These are phyloP conservation scores for Pheosia tremula DNA, from an alignment of 2,888 invertebrate genomes.

Conservation along the genomic window DNA sequence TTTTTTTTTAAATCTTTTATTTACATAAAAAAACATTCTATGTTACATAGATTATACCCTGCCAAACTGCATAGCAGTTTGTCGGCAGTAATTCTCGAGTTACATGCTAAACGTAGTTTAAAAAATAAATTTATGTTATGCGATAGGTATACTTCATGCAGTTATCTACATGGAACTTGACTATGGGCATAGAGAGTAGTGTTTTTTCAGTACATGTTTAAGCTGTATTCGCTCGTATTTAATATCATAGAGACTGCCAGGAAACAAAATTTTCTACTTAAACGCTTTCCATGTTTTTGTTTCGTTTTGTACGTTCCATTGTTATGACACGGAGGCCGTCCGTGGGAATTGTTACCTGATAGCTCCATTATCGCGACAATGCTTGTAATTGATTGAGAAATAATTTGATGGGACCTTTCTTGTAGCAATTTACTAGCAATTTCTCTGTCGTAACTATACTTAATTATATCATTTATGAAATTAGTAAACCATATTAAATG, in stretches of 20 bases:
- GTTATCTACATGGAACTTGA: too few species aligned
- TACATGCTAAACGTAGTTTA: too few species aligned
- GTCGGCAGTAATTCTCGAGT: too few species aligned
- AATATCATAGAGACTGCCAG: neutral
- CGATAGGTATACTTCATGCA: too few species aligned
- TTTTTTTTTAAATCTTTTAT: too few species aligned
- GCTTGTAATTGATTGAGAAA: constrained; percentile 18
- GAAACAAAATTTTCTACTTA: neutral
- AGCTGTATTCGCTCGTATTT: neutral
- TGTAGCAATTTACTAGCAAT: constrained; percentile 10
- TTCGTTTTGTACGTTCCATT: constrained; percentile 1
- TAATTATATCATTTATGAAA: neutral
- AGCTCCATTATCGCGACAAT: constrained; percentile 20
- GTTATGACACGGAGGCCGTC: constrained; percentile 15
- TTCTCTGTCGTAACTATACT: constrained; percentile 17
- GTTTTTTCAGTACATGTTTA: too few species aligned
- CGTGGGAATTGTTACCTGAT: constrained; percentile 23
- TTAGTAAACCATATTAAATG: neutral
- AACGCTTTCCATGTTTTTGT: constrained; percentile 1
- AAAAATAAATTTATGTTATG: too few species aligned
- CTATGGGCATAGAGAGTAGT: too few species aligned
- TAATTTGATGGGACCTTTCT: constrained; percentile 18
- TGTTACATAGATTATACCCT: too few species aligned
- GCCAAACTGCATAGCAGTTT: too few species aligned
- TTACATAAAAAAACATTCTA: too few species aligned